These are phyloP conservation scores for Psix sp. DNA, from an alignment of 1,140 invertebrate species.

Conservation along the genomic window DNA sequence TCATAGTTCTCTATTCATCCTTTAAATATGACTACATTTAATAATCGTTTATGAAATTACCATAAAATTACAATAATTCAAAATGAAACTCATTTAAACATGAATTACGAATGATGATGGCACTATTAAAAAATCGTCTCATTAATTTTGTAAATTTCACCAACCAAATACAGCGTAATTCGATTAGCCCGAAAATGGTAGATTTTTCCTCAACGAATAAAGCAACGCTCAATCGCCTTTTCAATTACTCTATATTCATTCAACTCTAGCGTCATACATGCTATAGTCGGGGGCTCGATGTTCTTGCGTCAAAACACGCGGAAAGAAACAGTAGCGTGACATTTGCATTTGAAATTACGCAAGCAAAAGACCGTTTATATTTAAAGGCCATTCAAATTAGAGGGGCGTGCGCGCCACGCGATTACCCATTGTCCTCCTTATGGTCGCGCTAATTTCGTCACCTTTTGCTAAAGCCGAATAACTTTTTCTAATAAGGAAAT, in stretches of 20 bases:
- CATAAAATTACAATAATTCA: no score
- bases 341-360: constrained; percentile 51
- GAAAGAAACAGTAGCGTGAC: constrained; percentile 41
- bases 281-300: constrained; percentile 25
- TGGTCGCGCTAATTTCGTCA: constrained; percentile 6
- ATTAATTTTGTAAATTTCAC: no score
- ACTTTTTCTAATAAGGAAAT: constrained; percentile 19
- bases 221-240: constrained; percentile 17
- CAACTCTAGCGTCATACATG: constrained; percentile 23
- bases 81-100: no score
- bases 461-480: constrained; percentile 7
- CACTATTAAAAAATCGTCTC: no score
- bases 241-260: constrained; percentile 44
- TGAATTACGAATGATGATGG: no score
- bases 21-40: no score
- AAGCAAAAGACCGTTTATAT: constrained; percentile 32
- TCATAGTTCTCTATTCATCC: no score
- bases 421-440: constrained; percentile 43
- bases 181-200: no score
- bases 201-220: background rate
- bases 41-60: no score
- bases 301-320: constrained; percentile 38
- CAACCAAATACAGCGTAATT: no score
- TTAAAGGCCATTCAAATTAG: constrained; percentile 55
- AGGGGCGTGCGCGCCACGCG: constrained; percentile 25